A percentile compares a stretch with the other conserved stretches of the same genome.
These are phyloP conservation scores for Thalassoma bifasciatum DNA, from an alignment of 2,113 vertebrate species.

Conservation along the genomic window DNA sequence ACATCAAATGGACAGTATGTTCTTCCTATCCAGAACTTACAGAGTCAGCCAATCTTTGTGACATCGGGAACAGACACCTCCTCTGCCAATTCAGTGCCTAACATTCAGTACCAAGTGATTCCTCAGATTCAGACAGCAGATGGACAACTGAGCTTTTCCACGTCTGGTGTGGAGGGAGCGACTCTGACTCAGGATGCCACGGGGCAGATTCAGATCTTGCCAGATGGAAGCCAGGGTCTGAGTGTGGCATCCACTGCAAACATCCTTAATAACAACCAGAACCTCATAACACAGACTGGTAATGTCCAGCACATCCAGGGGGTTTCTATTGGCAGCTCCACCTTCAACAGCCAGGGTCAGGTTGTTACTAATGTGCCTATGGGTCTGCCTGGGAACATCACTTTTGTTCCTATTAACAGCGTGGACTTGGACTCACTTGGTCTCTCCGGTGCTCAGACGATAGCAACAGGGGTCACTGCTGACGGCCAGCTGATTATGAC, in stretches of 20 bases:
- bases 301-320: constrained; percentile 95
- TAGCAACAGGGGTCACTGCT: constrained; percentile 96
- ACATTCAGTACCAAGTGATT: constrained; percentile 99
- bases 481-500: constrained; percentile 96
- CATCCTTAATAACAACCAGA: constrained; percentile 89
- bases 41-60: constrained; percentile 98
- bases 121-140: constrained; percentile 98
- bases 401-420: constrained; percentile 98
- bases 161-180: constrained; percentile 89
- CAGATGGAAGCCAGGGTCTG: constrained; percentile 92
- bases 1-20: constrained; percentile 98
- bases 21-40: constrained; percentile 97
- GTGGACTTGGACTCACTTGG: constrained; percentile 98
- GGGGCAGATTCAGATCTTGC: constrained; percentile 97
- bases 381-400: constrained; percentile 97
- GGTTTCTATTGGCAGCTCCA: constrained; percentile 92
- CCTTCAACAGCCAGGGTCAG: constrained; percentile 96
- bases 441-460: constrained; percentile 95
- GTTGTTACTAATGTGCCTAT: constrained; percentile 98
- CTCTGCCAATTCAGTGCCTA: constrained; percentile 96
- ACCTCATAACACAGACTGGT: constrained; percentile 95
- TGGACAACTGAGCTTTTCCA: constrained; percentile 95
- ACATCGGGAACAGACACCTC: constrained; percentile 92
- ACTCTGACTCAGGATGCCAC: constrained; percentile 92
- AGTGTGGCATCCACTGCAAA: constrained; percentile 89